Conservation (phyloP, 2,797 vertebrate species). For the Carcharodon carcharias region DNA sequence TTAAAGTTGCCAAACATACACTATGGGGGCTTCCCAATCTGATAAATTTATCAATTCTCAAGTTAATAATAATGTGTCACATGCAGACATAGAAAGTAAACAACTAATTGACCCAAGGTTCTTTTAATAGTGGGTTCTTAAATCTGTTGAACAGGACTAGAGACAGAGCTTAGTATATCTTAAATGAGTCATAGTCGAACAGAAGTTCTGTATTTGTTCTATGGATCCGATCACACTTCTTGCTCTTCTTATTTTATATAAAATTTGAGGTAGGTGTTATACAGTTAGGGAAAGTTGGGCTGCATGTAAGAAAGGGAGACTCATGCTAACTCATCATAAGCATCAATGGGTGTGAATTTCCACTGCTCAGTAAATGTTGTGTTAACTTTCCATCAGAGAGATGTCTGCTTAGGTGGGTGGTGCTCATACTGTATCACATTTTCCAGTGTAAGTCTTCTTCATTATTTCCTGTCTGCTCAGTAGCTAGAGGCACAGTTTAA, state of each 20-base stretch:
- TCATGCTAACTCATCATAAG: not conserved
- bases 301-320: not conserved
- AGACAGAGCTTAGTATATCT: not conserved
- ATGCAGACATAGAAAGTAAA: not conserved
- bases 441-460: not conserved
- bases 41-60: not conserved
- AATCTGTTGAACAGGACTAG: not conserved
- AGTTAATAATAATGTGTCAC: not conserved
- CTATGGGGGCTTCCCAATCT: not conserved
- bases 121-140: not conserved
- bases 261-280: not conserved
- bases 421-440: not conserved
- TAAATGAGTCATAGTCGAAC: not conserved
- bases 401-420: not conserved
- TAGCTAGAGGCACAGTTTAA: not conserved
- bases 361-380: not conserved
- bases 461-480: not conserved
- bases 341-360: not conserved
- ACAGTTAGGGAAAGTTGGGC: not conserved
- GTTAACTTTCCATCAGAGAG: not conserved
- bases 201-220: not conserved
- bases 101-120: not conserved
- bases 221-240: not conserved
- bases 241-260: not conserved
- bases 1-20: not conserved